Evolutionary conservation across 2,113 vertebrate genomes (phyloP).

Genomic region (Thryonomys swinderianus): DNA sequence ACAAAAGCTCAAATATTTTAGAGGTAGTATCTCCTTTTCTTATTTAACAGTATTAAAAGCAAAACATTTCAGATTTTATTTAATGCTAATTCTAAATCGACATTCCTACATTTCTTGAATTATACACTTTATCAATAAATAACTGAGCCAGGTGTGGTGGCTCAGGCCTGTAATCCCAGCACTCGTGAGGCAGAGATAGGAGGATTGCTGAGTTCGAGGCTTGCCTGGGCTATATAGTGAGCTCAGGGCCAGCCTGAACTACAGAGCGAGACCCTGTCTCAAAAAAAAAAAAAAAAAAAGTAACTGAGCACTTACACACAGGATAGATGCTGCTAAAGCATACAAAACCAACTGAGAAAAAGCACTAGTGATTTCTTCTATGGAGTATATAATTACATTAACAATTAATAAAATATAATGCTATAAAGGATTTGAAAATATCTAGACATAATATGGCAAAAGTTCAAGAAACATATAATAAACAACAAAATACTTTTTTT

Average conservation of each 20-base stretch:
- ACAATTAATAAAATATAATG: not conserved
- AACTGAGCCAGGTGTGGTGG: no score
- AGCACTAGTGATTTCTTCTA: not conserved
- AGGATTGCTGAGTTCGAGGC: no score
- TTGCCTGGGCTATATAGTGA: no score
- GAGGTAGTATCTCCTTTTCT: not conserved
- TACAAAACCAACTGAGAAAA: slow-evolving; percentile 24
- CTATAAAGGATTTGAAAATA: slow-evolving; percentile 49
- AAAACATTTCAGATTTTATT: slow-evolving; percentile 27
- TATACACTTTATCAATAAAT: slow-evolving; percentile 17
- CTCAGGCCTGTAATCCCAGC: no score
- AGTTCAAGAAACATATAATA: not conserved
- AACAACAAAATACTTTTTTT: not conserved
- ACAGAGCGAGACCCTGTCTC: no score
- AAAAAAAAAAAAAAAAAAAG: no score
- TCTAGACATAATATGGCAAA: slow-evolving; percentile 1
- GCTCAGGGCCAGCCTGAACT: no score
- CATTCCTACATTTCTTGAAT: not conserved
- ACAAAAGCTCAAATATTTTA: not conserved
- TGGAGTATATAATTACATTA: not conserved
- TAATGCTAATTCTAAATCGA: slow-evolving; percentile 30
- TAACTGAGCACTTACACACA: not conserved
- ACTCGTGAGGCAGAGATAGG: no score
- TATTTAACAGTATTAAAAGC: not conserved
- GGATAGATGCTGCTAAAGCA: not conserved